Percentiles rank a stretch among this genome's conserved stretches.
These are phyloP conservation scores for Scomber scombrus DNA, from an alignment of 2,113 vertebrate species.

Conservation along the genomic window DNA sequence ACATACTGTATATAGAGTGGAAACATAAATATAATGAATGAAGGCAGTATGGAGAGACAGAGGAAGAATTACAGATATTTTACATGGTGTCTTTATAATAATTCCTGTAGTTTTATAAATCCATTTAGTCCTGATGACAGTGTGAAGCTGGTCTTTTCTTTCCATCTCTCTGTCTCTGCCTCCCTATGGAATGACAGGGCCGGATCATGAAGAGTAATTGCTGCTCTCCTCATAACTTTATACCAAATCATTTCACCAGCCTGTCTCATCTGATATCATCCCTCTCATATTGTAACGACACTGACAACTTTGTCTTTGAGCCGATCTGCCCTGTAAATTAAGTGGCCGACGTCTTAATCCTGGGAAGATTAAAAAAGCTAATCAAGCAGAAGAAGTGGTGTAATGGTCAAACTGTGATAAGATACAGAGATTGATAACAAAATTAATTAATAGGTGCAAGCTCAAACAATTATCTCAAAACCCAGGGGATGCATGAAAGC, in stretches of 20 bases:
- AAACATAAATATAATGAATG: too few relatives aligned
- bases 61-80: background rate
- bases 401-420: slow-evolving; percentile 28
- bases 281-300: slow-evolving; percentile 34
- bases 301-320: slow-evolving; percentile 24
- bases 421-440: slow-evolving; percentile 31
- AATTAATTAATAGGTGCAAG: slow-evolving; percentile 43
- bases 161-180: background rate
- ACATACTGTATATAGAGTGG: too few relatives aligned
- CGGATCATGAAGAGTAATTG: slow-evolving; percentile 44
- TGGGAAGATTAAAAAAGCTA: slow-evolving; percentile 36
- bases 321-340: slow-evolving; percentile 38
- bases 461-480: slow-evolving; percentile 25
- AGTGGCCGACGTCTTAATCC: slow-evolving; percentile 21
- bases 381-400: slow-evolving; percentile 17
- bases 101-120: background rate
- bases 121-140: background rate
- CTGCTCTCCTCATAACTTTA: slow-evolving; percentile 23
- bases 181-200: slow-evolving; percentile 15
- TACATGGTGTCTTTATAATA: background rate
- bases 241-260: slow-evolving; percentile 14
- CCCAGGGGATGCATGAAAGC: background rate
- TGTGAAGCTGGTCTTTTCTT: slow-evolving; percentile 9
- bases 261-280: slow-evolving; percentile 38
- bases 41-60: background rate